Evolutionary conservation across 2,888 invertebrate genomes (phyloP).

Genomic region (Isoperla grammatica): DNA sequence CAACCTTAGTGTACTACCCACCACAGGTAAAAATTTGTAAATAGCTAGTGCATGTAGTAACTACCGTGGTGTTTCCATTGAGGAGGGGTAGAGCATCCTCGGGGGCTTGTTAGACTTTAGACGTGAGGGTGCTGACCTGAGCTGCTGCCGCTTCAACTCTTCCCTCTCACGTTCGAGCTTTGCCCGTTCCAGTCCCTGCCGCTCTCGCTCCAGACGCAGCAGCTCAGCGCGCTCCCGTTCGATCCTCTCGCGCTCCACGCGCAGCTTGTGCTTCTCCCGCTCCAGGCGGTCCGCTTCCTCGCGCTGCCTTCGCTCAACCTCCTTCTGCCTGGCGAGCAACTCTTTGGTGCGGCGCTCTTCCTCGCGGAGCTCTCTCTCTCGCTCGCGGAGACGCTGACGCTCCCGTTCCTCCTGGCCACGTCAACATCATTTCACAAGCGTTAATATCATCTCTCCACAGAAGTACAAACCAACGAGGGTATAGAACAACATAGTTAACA

Average conservation of each 20-base stretch:
- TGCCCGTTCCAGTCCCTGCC: conserved; percentile 63
- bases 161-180: conserved; percentile 61
- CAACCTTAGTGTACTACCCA: no score
- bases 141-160: conserved; percentile 74
- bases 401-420: conserved; percentile 62
- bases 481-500: not conserved
- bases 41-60: no score
- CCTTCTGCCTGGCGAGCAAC: conserved; percentile 69
- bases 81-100: no score
- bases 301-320: conserved; percentile 74
- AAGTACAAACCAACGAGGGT: not conserved
- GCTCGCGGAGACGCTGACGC: conserved; percentile 65
- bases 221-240: conserved; percentile 85
- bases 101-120: no score
- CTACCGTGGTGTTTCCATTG: no score
- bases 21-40: no score
- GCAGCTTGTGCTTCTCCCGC: conserved; percentile 72
- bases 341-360: conserved; percentile 75
- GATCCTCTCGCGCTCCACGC: conserved; percentile 78
- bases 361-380: conserved; percentile 70
- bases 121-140: conserved; percentile 51
- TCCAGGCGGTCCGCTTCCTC: conserved; percentile 79
- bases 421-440: not conserved
- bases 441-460: not conserved
- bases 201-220: conserved; percentile 74